A percentile compares a stretch with the other conserved stretches of the same genome.
phyloP scores from a whole-genome alignment of 2,797 vertebrate genomes.

The Amblyraja radiata region DNA sequence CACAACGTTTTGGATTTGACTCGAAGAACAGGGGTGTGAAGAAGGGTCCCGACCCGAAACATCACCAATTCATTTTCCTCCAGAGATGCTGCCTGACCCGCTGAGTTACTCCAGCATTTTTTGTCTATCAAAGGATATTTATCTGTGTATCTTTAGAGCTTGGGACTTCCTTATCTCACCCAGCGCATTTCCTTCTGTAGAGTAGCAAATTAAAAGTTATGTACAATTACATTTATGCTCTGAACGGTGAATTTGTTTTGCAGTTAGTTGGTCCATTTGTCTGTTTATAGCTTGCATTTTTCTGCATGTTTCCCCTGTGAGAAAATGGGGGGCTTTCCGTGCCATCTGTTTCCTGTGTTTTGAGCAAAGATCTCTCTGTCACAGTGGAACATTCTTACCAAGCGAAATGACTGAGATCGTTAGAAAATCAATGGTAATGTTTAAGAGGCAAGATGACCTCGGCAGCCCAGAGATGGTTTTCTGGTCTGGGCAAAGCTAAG shows the following conservation, averaged over 20 bases:
- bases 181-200: not conserved
- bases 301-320: not conserved
- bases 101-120: too few relatives aligned
- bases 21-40: too few relatives aligned
- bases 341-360: not conserved
- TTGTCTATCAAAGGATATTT: too few relatives aligned
- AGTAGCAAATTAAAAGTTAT: not conserved
- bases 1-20: too few relatives aligned
- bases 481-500: not conserved
- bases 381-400: not conserved
- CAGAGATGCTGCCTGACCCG: too few relatives aligned
- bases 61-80: too few relatives aligned
- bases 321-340: not conserved
- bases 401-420: not conserved
- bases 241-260: not conserved
- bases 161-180: not conserved
- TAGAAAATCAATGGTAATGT: not conserved
- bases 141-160: too few relatives aligned
- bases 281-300: not conserved
- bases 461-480: not conserved
- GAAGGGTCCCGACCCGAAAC: too few relatives aligned
- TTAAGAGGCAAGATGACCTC: not conserved
- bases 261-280: not conserved
- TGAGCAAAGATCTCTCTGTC: not conserved
- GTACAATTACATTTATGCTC: not conserved